Base-by-base conservation (phyloP, 2,113 vertebrate genomes). In the Geococcyx californianus region DNA sequence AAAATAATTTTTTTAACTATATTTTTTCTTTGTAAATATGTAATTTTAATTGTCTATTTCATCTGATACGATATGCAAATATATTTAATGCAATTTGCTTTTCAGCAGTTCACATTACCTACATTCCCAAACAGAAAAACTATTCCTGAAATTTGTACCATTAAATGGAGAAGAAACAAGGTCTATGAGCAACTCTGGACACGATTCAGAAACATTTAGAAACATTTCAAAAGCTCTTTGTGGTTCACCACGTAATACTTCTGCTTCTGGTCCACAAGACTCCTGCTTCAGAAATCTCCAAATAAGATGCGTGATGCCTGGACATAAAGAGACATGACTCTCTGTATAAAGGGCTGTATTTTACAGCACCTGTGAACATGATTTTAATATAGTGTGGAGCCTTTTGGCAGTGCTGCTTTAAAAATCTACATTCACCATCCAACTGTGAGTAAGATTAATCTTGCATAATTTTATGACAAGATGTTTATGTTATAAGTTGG, bases 201-300 rank as follows among this genome's bases (percentile, higher is more conserved):
- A 75, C 36, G 79, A 72, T 87, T 91, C 34, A 82, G 49, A n/a
- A n/a, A n/a, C 56, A 24, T 69, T 96, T 87, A 75, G 60, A 89
- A 87, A 72, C 69, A 84, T 72, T 93, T 78, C 44, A 78, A 84
- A 93, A 93, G 56, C 81, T 89, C 69, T 95, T 93, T 93, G 87
- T 93, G 69, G 74, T 96, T 89, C 38, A 91, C 44, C 49, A 91
- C 52, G 63, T 78, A 93, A 91, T 87, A 52, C 36, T 81, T 59
- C 60, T 87, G 79, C 42, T 45, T 84, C 63, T 91, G 62, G 31
- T 79, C n/a, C 29, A 44, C 49, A 72, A 63, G 20, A 47, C 20
- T 87, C 34, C 24, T 63, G 62, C 29, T 95, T 79, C 52, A 89
- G 44, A 84, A 52, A n/a, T 81, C 68, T 94, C 38, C 47, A 74